Base-by-base conservation (phyloP, 1,140 invertebrate genomes). In the Hylaeus anthracinus region DNA sequence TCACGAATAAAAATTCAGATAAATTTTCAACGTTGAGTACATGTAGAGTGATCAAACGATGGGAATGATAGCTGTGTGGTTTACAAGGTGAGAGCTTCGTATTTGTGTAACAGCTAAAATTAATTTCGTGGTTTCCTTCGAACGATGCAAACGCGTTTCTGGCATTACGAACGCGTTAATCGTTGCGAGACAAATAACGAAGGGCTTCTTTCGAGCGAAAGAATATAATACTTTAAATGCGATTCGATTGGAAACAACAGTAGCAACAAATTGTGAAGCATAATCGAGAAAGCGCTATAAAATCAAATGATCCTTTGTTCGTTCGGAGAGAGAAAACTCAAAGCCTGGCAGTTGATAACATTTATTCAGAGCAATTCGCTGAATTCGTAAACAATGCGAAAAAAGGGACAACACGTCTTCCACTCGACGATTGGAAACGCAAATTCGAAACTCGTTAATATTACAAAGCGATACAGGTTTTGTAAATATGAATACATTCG, bases 311-410 rank as follows among this genome's bases (percentile, higher is more conserved):
- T 37, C 60, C 51, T 64, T 53, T 64, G 51, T 26, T 15, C 61
- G 41, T 53, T 74, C 12, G 43, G 61, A 41, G 15, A 37, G 48
- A 0, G 48, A 37, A 26, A 48, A 26, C 10, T 51, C 37, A 43
- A 12, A 37, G n/a, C 71, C 3, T 55, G 39, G 43, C 3, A 2
- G 60, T 14, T 64, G 72, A 64, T 64, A 73, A 73, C 63, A 63
- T 63, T 45, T 48, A 73, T 73, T 73, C 72, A 73, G 12, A 51
- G 72, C 58, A 63, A 41, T 51, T 63, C 58, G 37, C n/a, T 41
- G n/a, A 61, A 48, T n/a, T 73, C 45, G 72, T 73, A 73, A 73
- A 73, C 58, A 55, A 63, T 51, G 58, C 63, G 4, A 73, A 73
- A 73, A 73, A 39, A 15, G 14, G 10, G 6, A 37, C 12, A 26